Conservation (phyloP, 2,797 vertebrate species). For the Aplochiton taeniatus region DNA sequence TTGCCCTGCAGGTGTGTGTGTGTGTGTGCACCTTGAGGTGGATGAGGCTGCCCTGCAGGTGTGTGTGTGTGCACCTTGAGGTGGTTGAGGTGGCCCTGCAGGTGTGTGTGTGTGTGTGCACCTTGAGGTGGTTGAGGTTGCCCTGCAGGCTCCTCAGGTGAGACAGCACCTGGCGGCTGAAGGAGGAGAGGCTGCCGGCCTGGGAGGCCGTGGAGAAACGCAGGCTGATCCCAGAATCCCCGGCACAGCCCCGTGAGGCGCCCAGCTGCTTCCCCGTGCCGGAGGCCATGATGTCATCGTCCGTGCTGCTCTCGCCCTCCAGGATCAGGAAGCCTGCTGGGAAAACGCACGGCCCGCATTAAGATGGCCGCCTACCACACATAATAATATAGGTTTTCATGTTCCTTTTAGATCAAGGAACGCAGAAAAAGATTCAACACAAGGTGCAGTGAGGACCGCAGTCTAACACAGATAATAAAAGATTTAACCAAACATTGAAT, state of each 20-base stretch:
- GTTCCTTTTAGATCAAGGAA: too few relatives aligned
- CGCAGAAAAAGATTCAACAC: too few relatives aligned
- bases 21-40: not conserved
- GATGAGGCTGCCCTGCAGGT: not conserved
- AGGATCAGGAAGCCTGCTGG: conserved; percentile 89
- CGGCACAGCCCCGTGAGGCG: conserved; percentile 76
- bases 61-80: not conserved
- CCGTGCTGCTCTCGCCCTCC: conserved; percentile 93
- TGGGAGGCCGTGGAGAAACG: conserved; percentile 76
- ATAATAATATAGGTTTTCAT: too few relatives aligned
- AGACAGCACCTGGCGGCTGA: conserved; percentile 87
- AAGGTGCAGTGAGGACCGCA: not conserved
- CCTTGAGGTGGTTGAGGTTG: conserved; percentile 91
- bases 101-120: conserved; percentile 39
- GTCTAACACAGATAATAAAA: not conserved
- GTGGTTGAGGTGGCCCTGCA: too few relatives aligned
- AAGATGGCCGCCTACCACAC: too few relatives aligned
- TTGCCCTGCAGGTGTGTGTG: not conserved
- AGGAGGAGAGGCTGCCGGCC: conserved; percentile 77
- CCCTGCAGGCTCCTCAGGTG: conserved; percentile 89
- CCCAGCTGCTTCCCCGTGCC: conserved; percentile 72
- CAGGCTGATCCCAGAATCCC: conserved; percentile 78
- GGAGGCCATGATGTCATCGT: conserved; percentile 81
- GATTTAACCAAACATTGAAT: not conserved
- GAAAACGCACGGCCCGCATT: conserved; percentile 2